A percentile compares a stretch with the other conserved stretches of the same genome.
phyloP scores from a whole-genome alignment of 1,140 invertebrate species.

The Paramacrobiotus metropolitanus region DNA sequence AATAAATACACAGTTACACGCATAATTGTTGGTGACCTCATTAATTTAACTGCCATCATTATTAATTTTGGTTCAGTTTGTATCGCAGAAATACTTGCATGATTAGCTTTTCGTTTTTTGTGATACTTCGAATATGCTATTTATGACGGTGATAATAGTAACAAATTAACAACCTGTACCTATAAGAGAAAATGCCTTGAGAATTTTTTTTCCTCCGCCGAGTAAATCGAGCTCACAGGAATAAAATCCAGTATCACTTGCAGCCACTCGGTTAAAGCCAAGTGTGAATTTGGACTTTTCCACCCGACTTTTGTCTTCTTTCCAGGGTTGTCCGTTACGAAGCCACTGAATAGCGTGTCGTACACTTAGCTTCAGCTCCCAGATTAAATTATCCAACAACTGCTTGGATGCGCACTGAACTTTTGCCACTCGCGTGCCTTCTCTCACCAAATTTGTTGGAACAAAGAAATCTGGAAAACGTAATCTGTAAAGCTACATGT shows the following conservation, averaged over 20 bases:
- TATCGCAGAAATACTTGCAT: no score
- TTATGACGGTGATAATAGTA: background rate
- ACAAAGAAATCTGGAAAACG: background rate
- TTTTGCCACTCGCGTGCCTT: background rate
- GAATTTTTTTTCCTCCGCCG: background rate
- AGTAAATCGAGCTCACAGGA: constrained; percentile 1
- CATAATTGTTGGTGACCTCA: background rate
- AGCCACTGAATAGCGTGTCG: background rate
- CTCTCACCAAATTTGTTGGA: background rate
- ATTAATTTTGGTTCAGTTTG: no score
- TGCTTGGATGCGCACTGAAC: background rate
- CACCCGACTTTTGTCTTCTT: background rate
- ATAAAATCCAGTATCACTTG: background rate
- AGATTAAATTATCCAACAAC: background rate
- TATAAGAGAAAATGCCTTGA: background rate
- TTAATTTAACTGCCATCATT: no score
- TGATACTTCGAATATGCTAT: background rate
- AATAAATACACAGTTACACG: background rate
- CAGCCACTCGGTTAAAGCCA: background rate
- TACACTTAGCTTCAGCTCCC: background rate
- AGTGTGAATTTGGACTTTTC: background rate
- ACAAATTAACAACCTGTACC: background rate
- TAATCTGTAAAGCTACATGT: background rate
- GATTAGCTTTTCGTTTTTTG: background rate
- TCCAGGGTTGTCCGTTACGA: background rate